A percentile compares a stretch with the other conserved stretches of the same genome.
These are phyloP conservation scores for Therioaphis trifolii DNA, from an alignment of 2,888 invertebrate genomes.

Conservation along the genomic window DNA sequence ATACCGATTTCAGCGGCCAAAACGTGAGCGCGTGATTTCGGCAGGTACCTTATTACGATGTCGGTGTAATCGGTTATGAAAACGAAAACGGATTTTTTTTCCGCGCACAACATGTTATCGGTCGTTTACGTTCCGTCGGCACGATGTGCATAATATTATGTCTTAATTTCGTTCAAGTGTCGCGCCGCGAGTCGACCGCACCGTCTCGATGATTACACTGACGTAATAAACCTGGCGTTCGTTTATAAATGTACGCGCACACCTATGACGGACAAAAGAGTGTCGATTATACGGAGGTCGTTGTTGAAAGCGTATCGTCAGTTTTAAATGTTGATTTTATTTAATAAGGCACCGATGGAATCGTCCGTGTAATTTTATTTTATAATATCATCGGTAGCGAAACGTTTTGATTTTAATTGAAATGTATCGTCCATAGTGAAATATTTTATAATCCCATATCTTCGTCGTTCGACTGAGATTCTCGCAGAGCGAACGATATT, in stretches of 20 bases:
- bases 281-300: not conserved
- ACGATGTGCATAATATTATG: conserved; percentile 1
- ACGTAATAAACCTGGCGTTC: not conserved
- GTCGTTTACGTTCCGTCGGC: conserved; percentile 11
- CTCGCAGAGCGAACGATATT: no score
- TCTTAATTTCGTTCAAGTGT: not conserved
- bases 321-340: no score
- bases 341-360: no score
- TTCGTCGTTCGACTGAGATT: no score
- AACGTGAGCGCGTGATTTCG: no score
- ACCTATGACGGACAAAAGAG: no score
- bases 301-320: not conserved
- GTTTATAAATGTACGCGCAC: not conserved
- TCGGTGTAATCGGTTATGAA: not conserved
- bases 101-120: not conserved
- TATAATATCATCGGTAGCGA: no score
- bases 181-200: not conserved
- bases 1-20: no score
- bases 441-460: no score
- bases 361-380: not conserved
- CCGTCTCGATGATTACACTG: not conserved
- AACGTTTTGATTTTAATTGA: no score
- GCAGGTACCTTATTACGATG: no score
- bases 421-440: no score
- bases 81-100: conserved; percentile 10